A percentile compares a stretch with the other conserved stretches of the same genome.
These are phyloP conservation scores for Aulostomus chinensis DNA, from an alignment of 2,797 vertebrate genomes.

Conservation along the genomic window DNA sequence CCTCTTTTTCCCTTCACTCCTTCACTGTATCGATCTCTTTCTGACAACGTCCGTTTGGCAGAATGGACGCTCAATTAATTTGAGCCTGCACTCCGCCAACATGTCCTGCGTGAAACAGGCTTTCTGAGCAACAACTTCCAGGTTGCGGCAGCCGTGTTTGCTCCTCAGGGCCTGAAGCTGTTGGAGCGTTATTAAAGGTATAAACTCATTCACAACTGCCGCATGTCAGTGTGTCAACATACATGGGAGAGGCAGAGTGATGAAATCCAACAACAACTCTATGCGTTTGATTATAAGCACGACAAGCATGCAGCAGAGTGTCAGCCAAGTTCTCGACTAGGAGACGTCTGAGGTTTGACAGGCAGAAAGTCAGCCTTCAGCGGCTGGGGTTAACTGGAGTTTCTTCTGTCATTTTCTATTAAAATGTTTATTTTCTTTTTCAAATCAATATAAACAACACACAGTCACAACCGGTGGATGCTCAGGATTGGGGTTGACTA, in stretches of 20 bases:
- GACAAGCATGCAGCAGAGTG: conserved; percentile 15
- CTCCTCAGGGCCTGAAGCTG: conserved; percentile 26
- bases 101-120: neutral
- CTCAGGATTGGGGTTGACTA: conserved; percentile 1
- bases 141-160: conserved; percentile 3
- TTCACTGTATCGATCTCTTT: conserved; percentile 57
- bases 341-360: conserved; percentile 20
- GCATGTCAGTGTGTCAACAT: conserved; percentile 24
- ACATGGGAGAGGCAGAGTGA: conserved; percentile 21
- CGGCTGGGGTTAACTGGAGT: too few species aligned
- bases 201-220: conserved; percentile 16
- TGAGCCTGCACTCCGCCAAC: conserved; percentile 1
- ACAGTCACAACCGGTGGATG: neutral
- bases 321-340: conserved; percentile 24
- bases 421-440: conserved; percentile 10
- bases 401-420: too few species aligned
- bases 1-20: conserved; percentile 19
- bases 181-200: conserved; percentile 36
- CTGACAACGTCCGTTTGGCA: conserved; percentile 47
- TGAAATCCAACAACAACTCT: conserved; percentile 35
- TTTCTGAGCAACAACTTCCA: conserved; percentile 11
- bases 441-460: conserved; percentile 14
- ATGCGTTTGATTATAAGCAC: conserved; percentile 23
- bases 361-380: conserved; percentile 9
- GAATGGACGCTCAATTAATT: conserved; percentile 50